A percentile compares a stretch with the other conserved stretches of the same genome.
These are phyloP conservation scores for Chondrosia reniformis DNA, from an alignment of 37 sponge, comb jelly and placozoan species.

Conservation along the genomic window DNA sequence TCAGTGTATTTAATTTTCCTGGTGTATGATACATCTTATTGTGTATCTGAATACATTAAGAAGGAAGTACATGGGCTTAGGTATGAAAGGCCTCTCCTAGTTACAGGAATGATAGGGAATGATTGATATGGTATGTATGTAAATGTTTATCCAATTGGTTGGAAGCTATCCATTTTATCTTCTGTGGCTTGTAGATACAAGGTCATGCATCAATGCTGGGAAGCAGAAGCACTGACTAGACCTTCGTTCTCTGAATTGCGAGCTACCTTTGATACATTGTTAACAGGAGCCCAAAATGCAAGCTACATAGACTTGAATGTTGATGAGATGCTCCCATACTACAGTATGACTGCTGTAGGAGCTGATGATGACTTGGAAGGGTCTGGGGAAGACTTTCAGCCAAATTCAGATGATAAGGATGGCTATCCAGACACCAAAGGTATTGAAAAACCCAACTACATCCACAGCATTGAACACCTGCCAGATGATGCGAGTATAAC, in stretches of 20 bases:
- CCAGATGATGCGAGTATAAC: background rate
- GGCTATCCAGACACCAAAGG: constrained; percentile 4
- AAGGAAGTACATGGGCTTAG: no score
- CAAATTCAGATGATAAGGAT: background rate
- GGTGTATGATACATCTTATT: no score
- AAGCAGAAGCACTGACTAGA: background rate
- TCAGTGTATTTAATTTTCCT: no score
- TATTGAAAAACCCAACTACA: background rate
- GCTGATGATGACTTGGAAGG: background rate
- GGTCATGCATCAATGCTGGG: constrained; percentile 20
- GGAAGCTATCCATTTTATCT: no score
- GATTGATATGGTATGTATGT: no score
- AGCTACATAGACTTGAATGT: constrained; percentile 53
- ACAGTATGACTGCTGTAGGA: constrained; percentile 16
- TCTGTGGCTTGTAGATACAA: background rate
- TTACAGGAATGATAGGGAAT: no score
- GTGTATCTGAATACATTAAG: no score
- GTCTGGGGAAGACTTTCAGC: constrained; percentile 5
- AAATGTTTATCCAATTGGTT: no score
- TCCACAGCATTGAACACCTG: constrained; percentile 2
- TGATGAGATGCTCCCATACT: constrained; percentile 34
- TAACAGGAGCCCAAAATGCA: constrained; percentile 11
- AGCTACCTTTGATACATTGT: constrained; percentile 15
- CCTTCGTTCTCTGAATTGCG: constrained; percentile 8
- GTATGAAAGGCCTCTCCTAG: no score